phyloP scores from a whole-genome alignment of 2,888 invertebrate species.

The Gonocerus acuteangulatus region DNA sequence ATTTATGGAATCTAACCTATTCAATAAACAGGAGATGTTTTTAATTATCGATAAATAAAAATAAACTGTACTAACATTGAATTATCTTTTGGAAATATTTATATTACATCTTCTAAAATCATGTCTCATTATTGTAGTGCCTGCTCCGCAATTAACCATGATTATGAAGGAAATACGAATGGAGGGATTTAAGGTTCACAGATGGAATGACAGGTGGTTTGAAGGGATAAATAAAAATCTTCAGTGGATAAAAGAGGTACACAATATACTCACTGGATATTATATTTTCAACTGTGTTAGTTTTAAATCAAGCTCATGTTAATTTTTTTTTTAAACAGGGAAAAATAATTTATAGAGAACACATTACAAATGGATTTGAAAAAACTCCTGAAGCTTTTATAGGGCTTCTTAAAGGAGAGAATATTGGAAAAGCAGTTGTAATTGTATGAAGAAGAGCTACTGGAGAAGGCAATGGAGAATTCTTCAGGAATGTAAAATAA shows the following conservation, averaged over 20 bases:
- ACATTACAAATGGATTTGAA: conserved; percentile 62
- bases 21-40: no score
- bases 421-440: conserved; percentile 65
- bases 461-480: no score
- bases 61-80: no score
- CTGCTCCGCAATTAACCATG: conserved; percentile 50
- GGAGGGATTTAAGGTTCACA: conserved; percentile 53
- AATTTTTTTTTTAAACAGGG: conserved; percentile 45
- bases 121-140: conserved; percentile 40
- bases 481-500: no score
- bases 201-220: conserved; percentile 53
- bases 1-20: no score
- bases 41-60: no score
- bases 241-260: conserved; percentile 52
- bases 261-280: no score
- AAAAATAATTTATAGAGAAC: conserved; percentile 61
- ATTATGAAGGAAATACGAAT: conserved; percentile 53
- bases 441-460: no score
- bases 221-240: conserved; percentile 58
- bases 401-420: conserved; percentile 56
- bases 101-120: no score
- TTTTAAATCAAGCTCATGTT: no score
- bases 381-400: conserved; percentile 63
- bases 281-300: no score
- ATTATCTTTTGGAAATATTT: no score